phyloP scores from a whole-genome alignment of 2,888 invertebrate genomes.

The Biston stratarius region DNA sequence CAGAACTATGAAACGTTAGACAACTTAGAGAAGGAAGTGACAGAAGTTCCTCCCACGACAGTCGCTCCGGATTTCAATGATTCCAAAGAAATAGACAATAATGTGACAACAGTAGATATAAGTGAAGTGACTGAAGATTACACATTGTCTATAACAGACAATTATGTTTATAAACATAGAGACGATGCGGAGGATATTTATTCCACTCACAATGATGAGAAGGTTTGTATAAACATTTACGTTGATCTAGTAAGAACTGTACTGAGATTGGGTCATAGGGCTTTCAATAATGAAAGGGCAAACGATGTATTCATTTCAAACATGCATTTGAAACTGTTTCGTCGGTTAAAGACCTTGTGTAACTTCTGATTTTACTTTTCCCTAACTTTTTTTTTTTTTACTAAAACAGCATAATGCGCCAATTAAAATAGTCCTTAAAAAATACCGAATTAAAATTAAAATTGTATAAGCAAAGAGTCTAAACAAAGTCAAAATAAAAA shows the following conservation, averaged over 20 bases:
- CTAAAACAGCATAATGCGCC: too few relatives aligned
- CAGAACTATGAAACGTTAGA: conserved; percentile 39
- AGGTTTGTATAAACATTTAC: conserved; percentile 37
- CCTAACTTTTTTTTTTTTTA: too few relatives aligned
- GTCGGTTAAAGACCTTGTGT: too few relatives aligned
- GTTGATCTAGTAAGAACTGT: conserved; percentile 21
- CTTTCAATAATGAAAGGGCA: too few relatives aligned
- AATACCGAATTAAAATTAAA: too few relatives aligned
- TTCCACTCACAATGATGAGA: conserved; percentile 38
- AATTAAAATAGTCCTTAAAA: too few relatives aligned
- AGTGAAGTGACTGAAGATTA: conserved; percentile 32
- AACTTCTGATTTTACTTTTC: too few relatives aligned
- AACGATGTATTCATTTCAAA: too few relatives aligned
- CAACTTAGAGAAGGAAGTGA: conserved; percentile 24
- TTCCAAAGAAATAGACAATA: conserved; percentile 21
- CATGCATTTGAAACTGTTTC: too few relatives aligned
- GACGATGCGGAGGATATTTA: conserved; percentile 33
- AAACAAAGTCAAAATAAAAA: too few relatives aligned
- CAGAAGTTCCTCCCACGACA: conserved; percentile 23
- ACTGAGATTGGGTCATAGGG: background rate
- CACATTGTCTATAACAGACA: conserved; percentile 39
- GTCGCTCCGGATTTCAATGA: conserved; percentile 13
- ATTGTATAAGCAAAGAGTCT: too few relatives aligned
- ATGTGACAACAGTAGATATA: conserved; percentile 17
- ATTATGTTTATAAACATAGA: conserved; percentile 40